A percentile compares a stretch with the other conserved stretches of the same genome.
These are phyloP conservation scores for Crenuchus spilurus DNA, from an alignment of 2,797 vertebrate genomes.

Conservation along the genomic window DNA sequence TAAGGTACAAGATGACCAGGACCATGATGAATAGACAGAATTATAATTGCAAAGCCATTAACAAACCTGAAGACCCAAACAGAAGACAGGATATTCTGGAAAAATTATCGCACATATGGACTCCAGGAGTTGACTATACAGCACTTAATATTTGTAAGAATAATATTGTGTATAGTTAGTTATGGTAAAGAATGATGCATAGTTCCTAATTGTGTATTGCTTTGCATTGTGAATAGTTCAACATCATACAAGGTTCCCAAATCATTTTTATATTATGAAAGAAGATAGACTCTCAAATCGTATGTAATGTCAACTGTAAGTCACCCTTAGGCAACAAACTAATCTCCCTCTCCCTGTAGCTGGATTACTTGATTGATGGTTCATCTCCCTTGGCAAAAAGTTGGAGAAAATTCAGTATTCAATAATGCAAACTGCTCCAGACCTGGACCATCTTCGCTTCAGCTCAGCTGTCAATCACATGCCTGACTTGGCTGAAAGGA, in stretches of 20 bases:
- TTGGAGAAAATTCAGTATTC: slow-evolving; percentile 56
- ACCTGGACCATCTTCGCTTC: slow-evolving; percentile 46
- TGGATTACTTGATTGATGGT: slow-evolving; percentile 66
- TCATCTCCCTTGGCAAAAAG: slow-evolving; percentile 48
- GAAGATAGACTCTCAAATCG: neutral
- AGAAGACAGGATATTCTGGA: no score
- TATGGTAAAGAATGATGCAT: no score
- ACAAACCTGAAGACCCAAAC: no score
- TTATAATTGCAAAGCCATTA: no score
- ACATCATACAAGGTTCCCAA: no score
- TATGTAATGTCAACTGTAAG: slow-evolving; percentile 24
- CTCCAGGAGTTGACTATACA: no score
- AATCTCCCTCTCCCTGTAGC: slow-evolving; percentile 47
- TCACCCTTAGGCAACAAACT: slow-evolving; percentile 50
- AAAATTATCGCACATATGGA: no score
- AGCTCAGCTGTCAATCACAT: slow-evolving; percentile 57
- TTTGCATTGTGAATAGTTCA: neutral
- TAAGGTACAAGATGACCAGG: no score
- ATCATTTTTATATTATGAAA: no score
- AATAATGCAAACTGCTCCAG: slow-evolving; percentile 60
- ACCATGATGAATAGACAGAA: no score
- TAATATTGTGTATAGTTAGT: no score
- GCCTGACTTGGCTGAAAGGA: slow-evolving; percentile 70
- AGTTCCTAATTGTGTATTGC: neutral
- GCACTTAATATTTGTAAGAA: no score